phyloP scores from a whole-genome alignment of 2,888 invertebrate genomes.

The Andrena camellia region DNA sequence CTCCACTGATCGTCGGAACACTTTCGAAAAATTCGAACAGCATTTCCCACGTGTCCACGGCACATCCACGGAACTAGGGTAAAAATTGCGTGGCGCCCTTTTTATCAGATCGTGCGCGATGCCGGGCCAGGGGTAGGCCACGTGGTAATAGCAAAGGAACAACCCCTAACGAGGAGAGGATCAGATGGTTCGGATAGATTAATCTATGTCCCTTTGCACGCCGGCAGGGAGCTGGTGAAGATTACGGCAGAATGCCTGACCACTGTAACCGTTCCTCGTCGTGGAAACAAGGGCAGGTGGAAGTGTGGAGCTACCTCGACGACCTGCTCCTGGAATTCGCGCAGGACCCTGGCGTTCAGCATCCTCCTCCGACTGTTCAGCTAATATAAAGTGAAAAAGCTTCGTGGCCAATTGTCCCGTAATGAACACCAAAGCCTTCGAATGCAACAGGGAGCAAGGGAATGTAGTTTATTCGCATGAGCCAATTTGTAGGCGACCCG shows the following conservation, averaged over 20 bases:
- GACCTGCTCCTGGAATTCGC: conserved; percentile 12
- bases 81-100: conserved; percentile 54
- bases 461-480: not conserved
- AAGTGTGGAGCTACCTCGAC: not conserved
- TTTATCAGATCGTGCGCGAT: conserved; percentile 52
- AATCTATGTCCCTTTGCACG: conserved; percentile 62
- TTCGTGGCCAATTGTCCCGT: too few relatives aligned
- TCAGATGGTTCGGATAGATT: conserved; percentile 72
- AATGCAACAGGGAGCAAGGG: not conserved
- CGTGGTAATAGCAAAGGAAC: conserved; percentile 60
- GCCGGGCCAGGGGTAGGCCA: conserved; percentile 18
- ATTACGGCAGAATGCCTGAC: conserved; percentile 38
- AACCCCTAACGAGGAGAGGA: conserved; percentile 70
- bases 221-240: conserved; percentile 31
- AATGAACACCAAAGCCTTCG: not conserved
- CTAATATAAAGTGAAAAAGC: not conserved
- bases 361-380: not conserved
- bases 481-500: conserved; percentile 58
- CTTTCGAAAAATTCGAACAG: conserved; percentile 14
- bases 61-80: conserved; percentile 43
- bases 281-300: conserved; percentile 54
- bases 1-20: not conserved
- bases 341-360: not conserved
- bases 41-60: conserved; percentile 39
- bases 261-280: conserved; percentile 28